phyloP scores from a whole-genome alignment of 2,113 vertebrate genomes.

The Apodemus speciosus region DNA sequence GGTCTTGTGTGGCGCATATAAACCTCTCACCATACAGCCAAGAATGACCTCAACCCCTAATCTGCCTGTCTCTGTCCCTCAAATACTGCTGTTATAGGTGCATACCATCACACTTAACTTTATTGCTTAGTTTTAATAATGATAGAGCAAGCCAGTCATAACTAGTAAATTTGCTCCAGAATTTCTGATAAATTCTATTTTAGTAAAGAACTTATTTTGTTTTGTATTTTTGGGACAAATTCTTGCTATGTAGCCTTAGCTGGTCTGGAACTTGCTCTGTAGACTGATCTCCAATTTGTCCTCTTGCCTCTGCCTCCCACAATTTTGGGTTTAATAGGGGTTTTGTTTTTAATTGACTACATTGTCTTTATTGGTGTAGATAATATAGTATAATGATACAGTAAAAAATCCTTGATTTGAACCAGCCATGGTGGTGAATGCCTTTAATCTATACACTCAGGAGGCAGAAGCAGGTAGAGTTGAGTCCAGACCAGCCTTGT shows the following conservation, averaged over 20 bases:
- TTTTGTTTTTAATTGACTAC: neutral
- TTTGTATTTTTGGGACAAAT: neutral
- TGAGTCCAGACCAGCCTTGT: neutral
- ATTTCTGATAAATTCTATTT: constrained; percentile 17
- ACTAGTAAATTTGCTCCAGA: constrained; percentile 30
- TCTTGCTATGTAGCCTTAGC: neutral
- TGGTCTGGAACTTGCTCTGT: neutral
- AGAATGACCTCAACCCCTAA: neutral
- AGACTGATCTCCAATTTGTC: neutral
- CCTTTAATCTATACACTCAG: neutral
- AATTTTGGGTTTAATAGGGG: neutral
- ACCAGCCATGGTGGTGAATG: neutral
- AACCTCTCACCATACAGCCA: neutral
- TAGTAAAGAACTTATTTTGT: neutral
- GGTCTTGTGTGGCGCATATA: neutral
- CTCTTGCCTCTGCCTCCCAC: neutral
- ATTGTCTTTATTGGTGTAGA: constrained; percentile 39
- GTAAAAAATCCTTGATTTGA: constrained; percentile 50
- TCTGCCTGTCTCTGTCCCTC: neutral
- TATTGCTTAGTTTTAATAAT: constrained; percentile 52
- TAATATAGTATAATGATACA: neutral
- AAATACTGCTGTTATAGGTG: neutral
- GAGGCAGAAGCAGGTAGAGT: neutral
- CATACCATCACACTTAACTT: neutral
- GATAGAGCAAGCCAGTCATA: constrained; percentile 25